Conservation (phyloP, 2,888 invertebrate genomes). For the Luperina testacea region DNA sequence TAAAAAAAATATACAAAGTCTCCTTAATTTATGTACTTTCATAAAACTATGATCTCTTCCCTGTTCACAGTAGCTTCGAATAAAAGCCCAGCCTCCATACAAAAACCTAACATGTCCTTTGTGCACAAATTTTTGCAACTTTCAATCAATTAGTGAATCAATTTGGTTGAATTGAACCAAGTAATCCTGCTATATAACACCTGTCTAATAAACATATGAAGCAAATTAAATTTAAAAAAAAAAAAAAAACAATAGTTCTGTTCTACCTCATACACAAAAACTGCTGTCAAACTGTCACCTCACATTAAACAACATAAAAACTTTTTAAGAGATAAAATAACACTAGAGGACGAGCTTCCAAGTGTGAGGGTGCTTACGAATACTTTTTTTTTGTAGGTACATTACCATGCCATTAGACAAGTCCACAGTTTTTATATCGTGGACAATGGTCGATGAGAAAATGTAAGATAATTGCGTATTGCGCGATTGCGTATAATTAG, state of each 20-base stretch:
- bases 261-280: conserved; percentile 7
- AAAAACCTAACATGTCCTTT: no score
- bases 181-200: background rate
- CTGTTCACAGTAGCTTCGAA: no score
- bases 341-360: background rate
- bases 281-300: background rate
- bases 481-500: background rate
- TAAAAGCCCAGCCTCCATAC: no score
- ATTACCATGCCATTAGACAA: background rate
- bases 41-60: no score
- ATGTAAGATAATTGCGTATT: no score
- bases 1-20: no score
- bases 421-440: no score
- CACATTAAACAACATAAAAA: background rate
- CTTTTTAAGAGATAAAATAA: background rate
- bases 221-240: background rate
- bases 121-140: no score
- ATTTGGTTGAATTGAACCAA: no score
- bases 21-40: no score
- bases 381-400: background rate
- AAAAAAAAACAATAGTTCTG: background rate
- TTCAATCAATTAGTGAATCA: no score
- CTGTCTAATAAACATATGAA: conserved; percentile 1
- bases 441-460: background rate
- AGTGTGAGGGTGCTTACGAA: background rate